These are phyloP conservation scores for Ichneumon xanthorius DNA, from an alignment of 2,888 invertebrate species.

Conservation along the genomic window DNA sequence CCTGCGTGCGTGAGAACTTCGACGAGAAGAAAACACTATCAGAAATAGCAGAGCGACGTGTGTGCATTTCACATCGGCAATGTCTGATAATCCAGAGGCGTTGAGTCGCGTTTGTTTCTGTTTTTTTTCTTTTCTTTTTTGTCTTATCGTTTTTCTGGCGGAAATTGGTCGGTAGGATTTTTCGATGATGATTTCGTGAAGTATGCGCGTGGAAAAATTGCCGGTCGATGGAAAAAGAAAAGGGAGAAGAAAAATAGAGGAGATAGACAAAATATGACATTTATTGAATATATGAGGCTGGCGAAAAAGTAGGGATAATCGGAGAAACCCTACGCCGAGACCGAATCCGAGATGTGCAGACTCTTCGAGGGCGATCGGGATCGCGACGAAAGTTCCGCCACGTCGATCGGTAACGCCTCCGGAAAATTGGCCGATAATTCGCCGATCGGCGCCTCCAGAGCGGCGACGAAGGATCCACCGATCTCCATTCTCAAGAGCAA, in stretches of 20 bases:
- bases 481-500: slow-evolving; percentile 55
- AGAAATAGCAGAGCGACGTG: slow-evolving; percentile 58
- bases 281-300: too few species aligned
- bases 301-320: too few species aligned
- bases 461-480: slow-evolving; percentile 70
- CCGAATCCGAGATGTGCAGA: slow-evolving; percentile 90
- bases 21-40: slow-evolving; percentile 77
- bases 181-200: too few species aligned
- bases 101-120: slow-evolving; percentile 23
- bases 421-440: slow-evolving; percentile 43
- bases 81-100: not conserved
- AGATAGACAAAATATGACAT: too few species aligned
- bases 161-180: not conserved
- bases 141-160: not conserved
- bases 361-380: slow-evolving; percentile 88
- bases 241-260: too few species aligned
- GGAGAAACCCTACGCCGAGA: too few species aligned
- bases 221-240: too few species aligned
- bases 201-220: not conserved
- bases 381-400: slow-evolving; percentile 49
- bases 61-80: slow-evolving; percentile 50
- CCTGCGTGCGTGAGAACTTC: slow-evolving; percentile 77
- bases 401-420: not conserved
- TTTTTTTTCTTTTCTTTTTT: not conserved
- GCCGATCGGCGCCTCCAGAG: slow-evolving; percentile 63